Base-by-base conservation (phyloP, 35 echinoderm and acorn worm genomes). In the Ophioderma brevispina region DNA sequence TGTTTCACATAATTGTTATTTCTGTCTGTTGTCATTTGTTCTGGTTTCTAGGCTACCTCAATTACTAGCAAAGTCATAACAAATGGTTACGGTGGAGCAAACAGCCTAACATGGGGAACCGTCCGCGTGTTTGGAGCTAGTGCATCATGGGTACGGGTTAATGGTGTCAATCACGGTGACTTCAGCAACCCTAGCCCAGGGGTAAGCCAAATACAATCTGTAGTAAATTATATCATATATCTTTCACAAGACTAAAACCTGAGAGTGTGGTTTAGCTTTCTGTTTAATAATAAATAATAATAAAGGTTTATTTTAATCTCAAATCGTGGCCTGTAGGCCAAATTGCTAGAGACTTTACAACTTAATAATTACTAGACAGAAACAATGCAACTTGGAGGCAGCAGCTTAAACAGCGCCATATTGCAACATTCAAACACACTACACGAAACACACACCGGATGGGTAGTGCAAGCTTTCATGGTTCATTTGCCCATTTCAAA, bases 21-120 rank as follows among this genome's bases (percentile, higher is more conserved):
- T 36, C 31, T 78, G 1, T 31, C 76, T 78, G 31, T 31, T 78
- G 18, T 21, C 35, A 38, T 75, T 39, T 87, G 18, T 11, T 87
- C 33, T 23, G 25, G 1, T 30, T 3, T 56, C 17, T 79, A 87
- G 78, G 75, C 39, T 35, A 21, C 39, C 14, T 52, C 81, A 55
- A n/a, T 94, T 49, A 89, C 80, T 15, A 77, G 76, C 38, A 85
- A 39, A 1, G 80, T 94, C 31, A 70, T 8, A 38, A 59, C 63
- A 0, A 42, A 88, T 32, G 88, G 81, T 30, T 89, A 86, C 38
- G 21, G 31, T 40, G 92, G 76, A 33, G 87, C 77, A 40, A 78
- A 36, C 88, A 43, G 87, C 17, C 76, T 94, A 8, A 19, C 36
- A 1, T 94, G 92, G 92, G 88, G 88, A 15, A 90, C 92, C 0